Percentiles rank a stretch among this genome's conserved stretches.
Evolutionary conservation across 2,888 invertebrate species (phyloP).

Genomic region (Actias luna): DNA sequence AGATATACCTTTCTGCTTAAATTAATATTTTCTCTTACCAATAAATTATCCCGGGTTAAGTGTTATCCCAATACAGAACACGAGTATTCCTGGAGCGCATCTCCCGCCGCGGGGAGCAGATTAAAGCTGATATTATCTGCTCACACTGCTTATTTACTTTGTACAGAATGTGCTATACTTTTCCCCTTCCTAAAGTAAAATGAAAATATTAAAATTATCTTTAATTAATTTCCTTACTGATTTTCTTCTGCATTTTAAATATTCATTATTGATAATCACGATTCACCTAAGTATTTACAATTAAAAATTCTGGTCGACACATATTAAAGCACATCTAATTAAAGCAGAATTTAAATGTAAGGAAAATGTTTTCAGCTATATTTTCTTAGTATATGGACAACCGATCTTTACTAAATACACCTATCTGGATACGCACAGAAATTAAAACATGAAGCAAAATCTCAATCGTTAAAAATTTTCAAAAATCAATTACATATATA

Average conservation of each 20-base stretch:
- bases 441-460: too few relatives aligned
- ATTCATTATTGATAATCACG: not conserved
- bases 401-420: too few relatives aligned
- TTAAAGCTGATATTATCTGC: not conserved
- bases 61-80: not conserved
- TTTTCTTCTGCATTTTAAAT: not conserved
- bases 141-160: not conserved
- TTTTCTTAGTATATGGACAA: too few relatives aligned
- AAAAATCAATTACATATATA: too few relatives aligned
- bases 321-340: too few relatives aligned
- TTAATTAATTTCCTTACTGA: not conserved
- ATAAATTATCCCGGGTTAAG: not conserved
- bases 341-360: too few relatives aligned
- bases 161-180: not conserved
- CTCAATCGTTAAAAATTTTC: too few relatives aligned
- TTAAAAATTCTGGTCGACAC: too few relatives aligned
- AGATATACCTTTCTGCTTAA: not conserved
- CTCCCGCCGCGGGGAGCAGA: not conserved
- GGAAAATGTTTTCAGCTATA: too few relatives aligned
- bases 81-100: not conserved
- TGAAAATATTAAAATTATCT: not conserved
- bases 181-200: not conserved
- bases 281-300: too few relatives aligned
- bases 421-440: too few relatives aligned
- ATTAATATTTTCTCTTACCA: not conserved